A percentile compares a stretch with the other conserved stretches of the same genome.
phyloP scores from a whole-genome alignment of 2,797 vertebrate genomes.

The Lepidocolaptes lacrymiger region DNA sequence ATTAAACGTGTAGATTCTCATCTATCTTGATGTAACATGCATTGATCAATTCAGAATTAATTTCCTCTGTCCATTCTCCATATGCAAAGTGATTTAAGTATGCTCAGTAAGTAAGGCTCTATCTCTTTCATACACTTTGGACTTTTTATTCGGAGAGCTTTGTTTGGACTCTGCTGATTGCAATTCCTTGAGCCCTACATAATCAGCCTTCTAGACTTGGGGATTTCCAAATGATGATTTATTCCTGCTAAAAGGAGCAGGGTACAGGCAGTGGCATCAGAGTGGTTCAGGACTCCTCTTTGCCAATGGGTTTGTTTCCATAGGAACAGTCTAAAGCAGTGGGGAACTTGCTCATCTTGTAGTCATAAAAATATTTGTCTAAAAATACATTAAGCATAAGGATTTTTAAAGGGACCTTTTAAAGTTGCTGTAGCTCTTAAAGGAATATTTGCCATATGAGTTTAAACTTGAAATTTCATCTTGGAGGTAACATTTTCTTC shows the following conservation, averaged over 20 bases:
- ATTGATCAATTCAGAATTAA: neutral
- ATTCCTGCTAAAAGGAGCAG: slow-evolving; percentile 5
- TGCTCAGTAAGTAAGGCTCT: neutral
- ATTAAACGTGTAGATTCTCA: neutral
- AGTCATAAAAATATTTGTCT: slow-evolving; percentile 62
- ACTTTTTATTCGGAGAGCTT: neutral
- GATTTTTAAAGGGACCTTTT: slow-evolving; percentile 33
- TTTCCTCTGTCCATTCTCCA: neutral
- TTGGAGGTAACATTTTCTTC: neutral
- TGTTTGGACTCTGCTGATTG: neutral
- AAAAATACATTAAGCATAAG: slow-evolving; percentile 52
- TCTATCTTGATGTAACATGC: neutral
- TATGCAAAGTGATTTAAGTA: neutral
- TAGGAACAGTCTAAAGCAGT: slow-evolving; percentile 25
- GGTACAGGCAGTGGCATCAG: slow-evolving; percentile 2
- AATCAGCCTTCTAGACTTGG: neutral
- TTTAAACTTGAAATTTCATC: neutral
- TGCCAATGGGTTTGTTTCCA: slow-evolving; percentile 46
- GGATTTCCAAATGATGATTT: slow-evolving; percentile 3
- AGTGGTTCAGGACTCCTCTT: slow-evolving; percentile 28
- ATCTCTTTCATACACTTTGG: neutral
- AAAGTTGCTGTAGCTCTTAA: neutral
- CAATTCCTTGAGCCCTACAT: neutral
- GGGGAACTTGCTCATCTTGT: slow-evolving; percentile 9
- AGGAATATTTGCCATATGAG: neutral